Base-by-base conservation (phyloP, 2,888 invertebrate genomes). In the Buathra laborator region DNA sequence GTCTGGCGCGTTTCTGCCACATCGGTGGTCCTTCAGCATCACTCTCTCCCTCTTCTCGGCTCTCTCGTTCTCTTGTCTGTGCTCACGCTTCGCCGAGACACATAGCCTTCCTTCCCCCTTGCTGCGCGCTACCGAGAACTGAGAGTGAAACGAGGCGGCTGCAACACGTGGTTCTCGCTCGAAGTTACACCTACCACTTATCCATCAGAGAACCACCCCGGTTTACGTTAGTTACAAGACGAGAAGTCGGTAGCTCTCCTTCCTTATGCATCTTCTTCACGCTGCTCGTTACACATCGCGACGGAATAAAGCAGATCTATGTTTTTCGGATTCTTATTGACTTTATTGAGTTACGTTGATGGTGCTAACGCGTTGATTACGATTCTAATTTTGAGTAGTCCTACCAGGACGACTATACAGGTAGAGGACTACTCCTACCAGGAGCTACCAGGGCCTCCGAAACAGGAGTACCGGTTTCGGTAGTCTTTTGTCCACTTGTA, bases 101-200 rank as follows among this genome's bases (percentile, higher is more conserved):
- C 16, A 74, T 24, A 59, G 46, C 46, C 24, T 24, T 24, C 9
- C 24, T 19, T 37, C 56, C 19, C 24, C 19, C 24, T 10, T 4
- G 56, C 56, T 12, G 10, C 19, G 24, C 71, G 48, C 29, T 37
- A 24, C 32, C 67, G n/a, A 53, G 84, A 77, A 72, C 44, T 66
- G 84, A 89, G 80, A 85, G 82, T 32, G 64, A 84, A 87, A 84
- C 86, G 84, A 87, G 87, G 88, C 44, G 72, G 51, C 84, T 72
- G 86, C 90, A 90, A 91, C 91, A 90, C 89, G 91, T 91, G 90
- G 91, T 90, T 90, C 81, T 70, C 85, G 87, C 86, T 86, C 86
- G 80, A 87, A 89, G 87, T 89, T 89, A 88, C 82, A 86, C 87
- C 76, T 84, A 75, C 78, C 77, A 74, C 75, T 83, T 81, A 84